phyloP scores from a whole-genome alignment of 2,888 invertebrate genomes.

The Lithophane semibrunnea region DNA sequence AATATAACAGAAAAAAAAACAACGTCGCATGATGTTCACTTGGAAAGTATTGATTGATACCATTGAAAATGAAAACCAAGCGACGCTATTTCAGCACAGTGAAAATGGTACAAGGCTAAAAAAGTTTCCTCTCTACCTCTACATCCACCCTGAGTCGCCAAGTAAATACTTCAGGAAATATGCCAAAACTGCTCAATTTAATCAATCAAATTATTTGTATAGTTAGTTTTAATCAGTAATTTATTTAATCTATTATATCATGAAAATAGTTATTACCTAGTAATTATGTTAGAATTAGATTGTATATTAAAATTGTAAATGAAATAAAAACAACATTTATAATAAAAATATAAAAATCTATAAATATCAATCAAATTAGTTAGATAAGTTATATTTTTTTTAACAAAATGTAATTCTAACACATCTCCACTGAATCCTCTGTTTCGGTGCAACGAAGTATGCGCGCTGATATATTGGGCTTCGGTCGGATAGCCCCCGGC shows the following conservation, averaged over 20 bases:
- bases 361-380: background rate
- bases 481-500: conserved; percentile 86
- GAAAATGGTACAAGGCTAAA: background rate
- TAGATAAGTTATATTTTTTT: background rate
- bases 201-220: background rate
- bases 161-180: background rate
- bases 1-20: background rate
- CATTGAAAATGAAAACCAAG: background rate
- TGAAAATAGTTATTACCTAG: too few species aligned
- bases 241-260: too few species aligned
- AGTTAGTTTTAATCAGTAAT: too few species aligned
- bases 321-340: too few species aligned
- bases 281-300: too few species aligned
- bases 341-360: too few species aligned
- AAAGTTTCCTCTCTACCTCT: too few species aligned
- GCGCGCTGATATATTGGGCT: conserved; percentile 89
- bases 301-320: too few species aligned
- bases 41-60: background rate
- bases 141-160: too few species aligned
- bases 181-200: background rate
- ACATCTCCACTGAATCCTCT: conserved; percentile 72
- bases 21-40: too few species aligned
- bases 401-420: conserved; percentile 3
- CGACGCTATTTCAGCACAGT: background rate
- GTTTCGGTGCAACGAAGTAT: conserved; percentile 79